phyloP scores from a whole-genome alignment of 2,888 invertebrate species.

The Deroplatys truncata region DNA sequence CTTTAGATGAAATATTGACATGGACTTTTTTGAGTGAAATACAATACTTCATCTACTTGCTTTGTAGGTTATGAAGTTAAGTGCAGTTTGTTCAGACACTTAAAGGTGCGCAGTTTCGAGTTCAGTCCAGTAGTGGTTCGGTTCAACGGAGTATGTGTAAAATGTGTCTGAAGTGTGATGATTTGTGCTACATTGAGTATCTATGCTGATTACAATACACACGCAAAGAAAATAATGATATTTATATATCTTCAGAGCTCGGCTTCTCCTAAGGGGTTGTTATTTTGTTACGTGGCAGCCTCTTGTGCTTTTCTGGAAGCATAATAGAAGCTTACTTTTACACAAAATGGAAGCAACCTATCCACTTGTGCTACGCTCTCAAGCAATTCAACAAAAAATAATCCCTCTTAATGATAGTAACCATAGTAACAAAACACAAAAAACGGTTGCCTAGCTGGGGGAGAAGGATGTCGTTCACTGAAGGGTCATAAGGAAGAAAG shows the following conservation, averaged over 20 bases:
- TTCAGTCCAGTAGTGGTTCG: too few species aligned
- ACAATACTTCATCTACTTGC: too few species aligned
- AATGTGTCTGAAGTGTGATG: too few species aligned
- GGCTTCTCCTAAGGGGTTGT: background rate
- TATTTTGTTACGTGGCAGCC: background rate
- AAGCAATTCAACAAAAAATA: background rate
- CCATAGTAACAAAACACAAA: background rate
- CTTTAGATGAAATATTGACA: too few species aligned
- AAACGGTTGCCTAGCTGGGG: background rate
- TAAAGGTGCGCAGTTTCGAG: too few species aligned
- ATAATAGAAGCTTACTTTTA: background rate
- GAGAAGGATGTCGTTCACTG: background rate
- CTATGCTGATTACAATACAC: too few species aligned
- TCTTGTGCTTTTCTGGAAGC: background rate
- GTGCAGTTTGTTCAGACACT: too few species aligned
- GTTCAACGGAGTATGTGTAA: too few species aligned
- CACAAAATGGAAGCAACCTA: background rate
- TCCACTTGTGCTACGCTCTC: background rate
- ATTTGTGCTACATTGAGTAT: too few species aligned
- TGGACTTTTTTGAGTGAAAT: too few species aligned
- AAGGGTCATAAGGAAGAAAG: background rate
- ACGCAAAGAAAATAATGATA: too few species aligned
- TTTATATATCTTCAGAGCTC: background rate
- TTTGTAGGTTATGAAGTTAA: too few species aligned
- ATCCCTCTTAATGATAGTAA: background rate